Base-by-base conservation (phyloP, 2,888 invertebrate genomes). In the Slavum lentiscoides region DNA sequence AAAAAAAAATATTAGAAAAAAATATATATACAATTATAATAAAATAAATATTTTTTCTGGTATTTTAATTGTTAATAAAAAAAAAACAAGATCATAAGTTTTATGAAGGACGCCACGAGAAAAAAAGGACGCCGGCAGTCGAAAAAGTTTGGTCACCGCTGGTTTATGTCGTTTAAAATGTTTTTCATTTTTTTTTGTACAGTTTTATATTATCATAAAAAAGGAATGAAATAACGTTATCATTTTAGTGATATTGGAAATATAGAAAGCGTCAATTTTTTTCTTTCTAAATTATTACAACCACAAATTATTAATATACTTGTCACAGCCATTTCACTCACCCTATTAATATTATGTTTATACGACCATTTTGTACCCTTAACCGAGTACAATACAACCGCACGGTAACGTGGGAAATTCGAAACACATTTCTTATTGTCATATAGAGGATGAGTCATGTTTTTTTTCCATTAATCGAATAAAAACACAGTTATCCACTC, bases 341-440 rank as follows among this genome's bases (percentile, higher is more conserved):
- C 62, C 73, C 62, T 30, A 23, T 19, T n/a, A n/a, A 11, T 13
- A 19, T 68, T 21, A 30, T 49, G 17, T 49, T 21, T 62, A 23
- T 30, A 49, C 30, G n/a, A 49, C 49, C 23, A 66, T 74, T 74
- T 4, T n/a, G n/a, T 19, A n/a, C 49, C 74, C 64, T 55, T 17
- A 8, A 6, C n/a, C 11, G 49, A 30, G 30, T 13, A 19, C 30
- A 17, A 55, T 21, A 55, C 1, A 66, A 30, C 30, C 30, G 30
- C 74, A 66, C 74, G 55, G 55, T 39, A 76, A n/a, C 75, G 75
- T 68, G 75, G 43, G 75, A 76, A 76, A 59, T 68, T 76, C 15
- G 13, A 49, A 68, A 59, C 30, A 43, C 58, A 17, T 37, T 58
- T 67, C 43, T 19, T 23, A 43, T 43, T 66, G 66, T 39, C 37